phyloP scores from a whole-genome alignment of 2,797 vertebrate genomes.

The Lagocephalus sceleratus region DNA sequence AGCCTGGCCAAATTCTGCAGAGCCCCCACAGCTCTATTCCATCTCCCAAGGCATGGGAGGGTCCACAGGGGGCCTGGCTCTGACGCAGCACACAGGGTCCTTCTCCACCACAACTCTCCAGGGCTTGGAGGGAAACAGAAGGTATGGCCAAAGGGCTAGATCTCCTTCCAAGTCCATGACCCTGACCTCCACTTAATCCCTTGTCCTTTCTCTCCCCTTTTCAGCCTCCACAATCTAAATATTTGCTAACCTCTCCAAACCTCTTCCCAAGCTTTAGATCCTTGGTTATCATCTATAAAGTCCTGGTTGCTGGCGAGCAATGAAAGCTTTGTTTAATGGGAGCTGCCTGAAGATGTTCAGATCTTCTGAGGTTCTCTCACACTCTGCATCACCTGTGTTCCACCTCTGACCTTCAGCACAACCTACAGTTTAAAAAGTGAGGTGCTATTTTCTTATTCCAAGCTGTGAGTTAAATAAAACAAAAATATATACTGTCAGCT shows the following conservation, averaged over 20 bases:
- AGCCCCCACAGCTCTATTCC: constrained; percentile 48
- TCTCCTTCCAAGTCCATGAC: constrained; percentile 54
- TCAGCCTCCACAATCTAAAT: constrained; percentile 34
- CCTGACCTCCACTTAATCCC: constrained; percentile 57
- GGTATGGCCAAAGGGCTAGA: constrained; percentile 44
- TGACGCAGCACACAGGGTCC: constrained; percentile 38
- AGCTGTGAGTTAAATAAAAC: too few relatives aligned
- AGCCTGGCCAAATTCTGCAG: constrained; percentile 57
- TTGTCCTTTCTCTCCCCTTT: constrained; percentile 36
- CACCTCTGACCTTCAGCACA: not conserved
- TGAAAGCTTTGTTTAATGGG: constrained; percentile 25
- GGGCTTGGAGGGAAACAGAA: constrained; percentile 31
- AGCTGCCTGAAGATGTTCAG: not conserved
- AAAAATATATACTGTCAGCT: too few relatives aligned
- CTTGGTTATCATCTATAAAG: constrained; percentile 30
- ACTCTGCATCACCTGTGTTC: not conserved
- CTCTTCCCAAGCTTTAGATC: constrained; percentile 61
- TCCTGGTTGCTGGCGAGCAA: constrained; percentile 35
- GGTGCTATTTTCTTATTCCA: too few relatives aligned
- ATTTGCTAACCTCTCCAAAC: constrained; percentile 58
- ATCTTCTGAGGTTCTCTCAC: not conserved
- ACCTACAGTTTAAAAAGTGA: not conserved
- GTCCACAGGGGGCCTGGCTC: constrained; percentile 52
- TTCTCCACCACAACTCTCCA: constrained; percentile 48
- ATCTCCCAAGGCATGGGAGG: constrained; percentile 43